Conservation (phyloP, 2,113 vertebrate species). For the Otolemur garnettii region DNA sequence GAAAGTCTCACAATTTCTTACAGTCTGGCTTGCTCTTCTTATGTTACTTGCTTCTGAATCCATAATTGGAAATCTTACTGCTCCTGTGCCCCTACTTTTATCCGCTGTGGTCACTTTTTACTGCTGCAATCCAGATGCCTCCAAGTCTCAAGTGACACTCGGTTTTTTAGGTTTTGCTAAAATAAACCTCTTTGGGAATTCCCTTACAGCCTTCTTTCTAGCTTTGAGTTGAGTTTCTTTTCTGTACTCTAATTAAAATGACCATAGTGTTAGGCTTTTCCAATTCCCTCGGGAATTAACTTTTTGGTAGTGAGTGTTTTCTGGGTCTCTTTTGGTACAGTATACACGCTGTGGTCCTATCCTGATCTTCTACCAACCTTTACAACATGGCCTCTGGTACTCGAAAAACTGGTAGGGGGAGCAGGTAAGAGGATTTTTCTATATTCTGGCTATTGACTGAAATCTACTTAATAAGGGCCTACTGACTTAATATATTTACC, state of each 20-base stretch:
- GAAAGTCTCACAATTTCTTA: conserved; percentile 23
- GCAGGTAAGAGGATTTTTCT: conserved; percentile 91
- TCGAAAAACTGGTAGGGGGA: conserved; percentile 94
- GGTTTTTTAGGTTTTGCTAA: background rate
- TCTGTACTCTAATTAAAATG: conserved; percentile 9
- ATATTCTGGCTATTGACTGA: background rate
- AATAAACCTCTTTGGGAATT: background rate
- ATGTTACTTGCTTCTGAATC: conserved; percentile 1
- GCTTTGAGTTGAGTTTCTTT: conserved; percentile 19
- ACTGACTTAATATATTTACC: background rate
- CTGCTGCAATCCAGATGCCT: background rate
- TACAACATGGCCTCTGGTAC: conserved; percentile 94
- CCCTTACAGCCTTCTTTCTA: background rate
- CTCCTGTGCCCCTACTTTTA: background rate
- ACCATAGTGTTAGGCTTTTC: background rate
- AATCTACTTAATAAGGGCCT: background rate
- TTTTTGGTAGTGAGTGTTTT: conserved; percentile 40
- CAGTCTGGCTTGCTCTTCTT: background rate
- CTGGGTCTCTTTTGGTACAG: conserved; percentile 86
- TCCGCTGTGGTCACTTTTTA: background rate
- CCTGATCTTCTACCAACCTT: conserved; percentile 93
- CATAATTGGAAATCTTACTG: background rate
- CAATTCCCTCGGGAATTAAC: background rate
- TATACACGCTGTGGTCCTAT: conserved; percentile 94
- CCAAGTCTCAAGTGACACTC: conserved; percentile 2